Conservation (phyloP, 2,797 vertebrate species). For the Gallinago stenura region DNA sequence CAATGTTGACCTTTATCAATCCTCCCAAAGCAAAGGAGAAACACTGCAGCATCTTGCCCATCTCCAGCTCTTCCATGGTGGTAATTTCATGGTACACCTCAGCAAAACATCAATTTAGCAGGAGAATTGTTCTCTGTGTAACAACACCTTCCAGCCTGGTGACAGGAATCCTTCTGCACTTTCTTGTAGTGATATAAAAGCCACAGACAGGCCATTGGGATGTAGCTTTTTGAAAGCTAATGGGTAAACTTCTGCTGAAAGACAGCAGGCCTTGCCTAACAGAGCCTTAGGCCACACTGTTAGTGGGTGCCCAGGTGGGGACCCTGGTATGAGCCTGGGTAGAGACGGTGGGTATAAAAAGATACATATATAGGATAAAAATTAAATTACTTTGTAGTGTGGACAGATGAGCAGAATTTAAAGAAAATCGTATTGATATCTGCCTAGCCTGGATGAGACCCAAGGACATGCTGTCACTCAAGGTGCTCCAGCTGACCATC, state of each 20-base stretch:
- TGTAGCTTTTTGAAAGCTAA: background rate
- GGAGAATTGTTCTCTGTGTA: background rate
- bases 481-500: background rate
- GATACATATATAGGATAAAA: background rate
- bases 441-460: background rate
- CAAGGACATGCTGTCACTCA: background rate
- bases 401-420: background rate
- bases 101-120: constrained; percentile 50
- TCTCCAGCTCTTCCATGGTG: background rate
- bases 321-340: background rate
- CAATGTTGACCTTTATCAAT: background rate
- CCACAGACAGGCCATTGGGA: background rate
- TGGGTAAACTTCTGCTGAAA: background rate
- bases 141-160: constrained; percentile 38
- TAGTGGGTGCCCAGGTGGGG: background rate
- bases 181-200: background rate
- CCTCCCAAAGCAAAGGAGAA: background rate
- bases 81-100: constrained; percentile 24
- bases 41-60: background rate
- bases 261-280: background rate
- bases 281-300: background rate
- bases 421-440: background rate
- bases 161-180: constrained; percentile 42
- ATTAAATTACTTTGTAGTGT: background rate
- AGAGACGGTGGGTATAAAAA: background rate